phyloP scores from a whole-genome alignment of 2,113 vertebrate genomes.

The Centropristis striata region DNA sequence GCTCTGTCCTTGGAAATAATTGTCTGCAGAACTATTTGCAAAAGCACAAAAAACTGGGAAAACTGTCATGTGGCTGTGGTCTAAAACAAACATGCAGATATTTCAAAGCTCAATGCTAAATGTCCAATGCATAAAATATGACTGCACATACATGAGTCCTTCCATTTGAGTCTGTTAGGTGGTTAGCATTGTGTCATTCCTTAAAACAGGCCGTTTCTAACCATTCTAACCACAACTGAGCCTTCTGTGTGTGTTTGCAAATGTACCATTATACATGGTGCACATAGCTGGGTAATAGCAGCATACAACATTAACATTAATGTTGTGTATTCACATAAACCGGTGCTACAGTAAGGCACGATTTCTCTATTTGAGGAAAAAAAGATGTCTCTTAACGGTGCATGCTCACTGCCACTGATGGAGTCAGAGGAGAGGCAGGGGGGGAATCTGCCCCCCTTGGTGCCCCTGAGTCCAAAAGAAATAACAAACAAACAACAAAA shows the following conservation, averaged over 20 bases:
- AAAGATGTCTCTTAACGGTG: neutral
- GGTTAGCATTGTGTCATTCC: neutral
- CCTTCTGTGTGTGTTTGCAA: neutral
- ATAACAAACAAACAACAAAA: too few species aligned
- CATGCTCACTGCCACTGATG: too few species aligned
- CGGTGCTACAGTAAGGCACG: neutral
- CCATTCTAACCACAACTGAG: conserved; percentile 16
- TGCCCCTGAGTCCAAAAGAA: too few species aligned
- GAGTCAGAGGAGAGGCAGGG: too few species aligned
- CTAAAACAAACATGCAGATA: neutral
- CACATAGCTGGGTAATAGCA: neutral
- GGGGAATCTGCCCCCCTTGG: too few species aligned
- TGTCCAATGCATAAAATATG: conserved; percentile 22
- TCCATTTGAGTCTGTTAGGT: neutral
- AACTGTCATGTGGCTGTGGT: conserved; percentile 30
- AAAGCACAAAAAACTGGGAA: conserved; percentile 42
- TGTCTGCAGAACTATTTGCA: conserved; percentile 30
- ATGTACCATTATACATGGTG: neutral
- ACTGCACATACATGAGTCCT: neutral
- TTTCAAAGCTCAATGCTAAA: conserved; percentile 2
- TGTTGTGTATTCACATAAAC: conserved; percentile 10
- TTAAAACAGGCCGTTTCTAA: neutral
- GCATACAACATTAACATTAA: conserved; percentile 40
- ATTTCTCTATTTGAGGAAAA: conserved; percentile 12
- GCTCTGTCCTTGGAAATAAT: conserved; percentile 53